Percentiles rank a stretch among this genome's conserved stretches.
phyloP scores from a whole-genome alignment of 2,113 vertebrate genomes.

The Microcebus murinus region DNA sequence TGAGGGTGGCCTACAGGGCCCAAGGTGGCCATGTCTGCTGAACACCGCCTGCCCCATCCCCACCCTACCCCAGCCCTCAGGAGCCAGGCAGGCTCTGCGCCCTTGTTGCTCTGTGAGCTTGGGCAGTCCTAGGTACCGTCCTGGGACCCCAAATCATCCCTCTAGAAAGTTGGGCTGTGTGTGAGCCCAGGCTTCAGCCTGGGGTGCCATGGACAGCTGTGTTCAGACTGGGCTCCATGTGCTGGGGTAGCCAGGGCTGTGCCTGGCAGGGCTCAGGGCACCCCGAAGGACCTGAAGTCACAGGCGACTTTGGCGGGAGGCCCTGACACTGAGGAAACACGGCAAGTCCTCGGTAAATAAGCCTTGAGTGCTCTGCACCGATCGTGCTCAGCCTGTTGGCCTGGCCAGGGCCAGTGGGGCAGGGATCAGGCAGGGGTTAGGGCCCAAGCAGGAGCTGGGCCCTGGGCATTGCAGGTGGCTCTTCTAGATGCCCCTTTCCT shows the following conservation, averaged over 20 bases:
- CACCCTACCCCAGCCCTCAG: not conserved
- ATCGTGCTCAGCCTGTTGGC: too few relatives aligned
- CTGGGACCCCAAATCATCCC: not conserved
- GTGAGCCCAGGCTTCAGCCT: not conserved
- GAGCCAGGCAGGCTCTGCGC: not conserved
- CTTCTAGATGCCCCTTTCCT: not conserved
- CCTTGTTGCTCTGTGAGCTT: not conserved
- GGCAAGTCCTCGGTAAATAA: not conserved
- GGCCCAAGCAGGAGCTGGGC: not conserved
- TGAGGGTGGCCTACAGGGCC: not conserved
- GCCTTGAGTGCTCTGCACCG: not conserved
- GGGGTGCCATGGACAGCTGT: too few relatives aligned
- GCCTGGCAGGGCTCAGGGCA: not conserved
- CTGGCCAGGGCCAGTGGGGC: not conserved
- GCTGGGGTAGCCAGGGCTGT: not conserved
- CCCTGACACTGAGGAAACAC: not conserved
- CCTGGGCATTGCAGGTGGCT: not conserved
- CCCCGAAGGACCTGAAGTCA: not conserved
- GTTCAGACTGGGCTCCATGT: not conserved
- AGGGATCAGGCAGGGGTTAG: rapidly evolving
- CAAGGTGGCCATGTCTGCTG: not conserved
- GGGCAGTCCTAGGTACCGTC: not conserved
- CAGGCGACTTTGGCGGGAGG: not conserved
- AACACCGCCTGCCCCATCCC: too few relatives aligned
- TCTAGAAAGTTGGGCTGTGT: not conserved